Percentiles rank a stretch among this genome's conserved stretches.
phyloP scores from a whole-genome alignment of 2,888 invertebrate genomes.

The Mesorhabditis spiculigera region DNA sequence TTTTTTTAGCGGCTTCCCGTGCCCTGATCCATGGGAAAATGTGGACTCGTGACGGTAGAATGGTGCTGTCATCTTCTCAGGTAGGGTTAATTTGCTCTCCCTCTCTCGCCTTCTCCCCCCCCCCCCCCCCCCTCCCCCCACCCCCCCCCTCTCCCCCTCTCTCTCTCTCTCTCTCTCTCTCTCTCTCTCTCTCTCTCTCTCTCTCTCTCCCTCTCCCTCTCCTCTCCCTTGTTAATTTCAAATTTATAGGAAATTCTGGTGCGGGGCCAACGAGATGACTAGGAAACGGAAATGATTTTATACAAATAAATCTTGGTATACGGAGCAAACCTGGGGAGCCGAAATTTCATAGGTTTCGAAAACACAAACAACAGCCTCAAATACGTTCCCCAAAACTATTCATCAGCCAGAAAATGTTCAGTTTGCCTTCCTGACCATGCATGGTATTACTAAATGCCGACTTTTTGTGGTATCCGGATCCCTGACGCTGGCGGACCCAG shows the following conservation, averaged over 20 bases:
- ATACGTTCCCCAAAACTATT: too few relatives aligned
- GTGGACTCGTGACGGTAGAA: constrained; percentile 59
- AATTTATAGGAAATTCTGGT: constrained; percentile 60
- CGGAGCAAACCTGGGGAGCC: too few relatives aligned
- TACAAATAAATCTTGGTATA: too few relatives aligned
- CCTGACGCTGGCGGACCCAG: too few relatives aligned
- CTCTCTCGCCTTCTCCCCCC: neutral
- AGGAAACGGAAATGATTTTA: neutral
- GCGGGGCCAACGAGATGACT: constrained; percentile 24
- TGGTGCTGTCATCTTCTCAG: constrained; percentile 46
- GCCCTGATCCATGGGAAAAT: constrained; percentile 58
- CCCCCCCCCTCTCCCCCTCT: neutral
- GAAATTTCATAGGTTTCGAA: too few relatives aligned
- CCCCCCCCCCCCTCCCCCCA: neutral
- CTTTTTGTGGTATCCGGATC: too few relatives aligned
- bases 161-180: neutral
- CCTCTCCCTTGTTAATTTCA: constrained; percentile 31
- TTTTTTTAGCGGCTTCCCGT: constrained; percentile 55
- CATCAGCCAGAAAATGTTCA: too few relatives aligned
- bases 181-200: constrained; percentile 8
- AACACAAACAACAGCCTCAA: too few relatives aligned
- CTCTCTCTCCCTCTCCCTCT: neutral
- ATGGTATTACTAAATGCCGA: too few relatives aligned
- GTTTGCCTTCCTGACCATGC: too few relatives aligned
- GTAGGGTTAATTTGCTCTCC: too few relatives aligned